Percentiles rank a stretch among this genome's conserved stretches.
Conservation (phyloP, 2,888 invertebrate species). For the Teinopalpus imperialis region DNA sequence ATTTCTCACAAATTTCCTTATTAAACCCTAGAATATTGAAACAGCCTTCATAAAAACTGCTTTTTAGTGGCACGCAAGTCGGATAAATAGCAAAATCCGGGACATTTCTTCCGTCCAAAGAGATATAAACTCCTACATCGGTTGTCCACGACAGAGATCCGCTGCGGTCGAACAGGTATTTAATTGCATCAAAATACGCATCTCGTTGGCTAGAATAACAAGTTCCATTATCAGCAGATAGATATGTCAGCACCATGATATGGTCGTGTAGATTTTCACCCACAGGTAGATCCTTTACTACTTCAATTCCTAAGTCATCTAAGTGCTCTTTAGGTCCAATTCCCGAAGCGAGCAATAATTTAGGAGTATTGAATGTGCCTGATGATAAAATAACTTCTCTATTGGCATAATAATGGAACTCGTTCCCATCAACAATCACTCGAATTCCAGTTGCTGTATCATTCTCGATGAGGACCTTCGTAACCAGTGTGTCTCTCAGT, state of each 20-base stretch:
- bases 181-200: slow-evolving; percentile 47
- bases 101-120: slow-evolving; percentile 39
- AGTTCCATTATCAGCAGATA: slow-evolving; percentile 54
- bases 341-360: slow-evolving; percentile 60
- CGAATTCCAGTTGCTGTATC: slow-evolving; percentile 48
- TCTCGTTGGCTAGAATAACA: slow-evolving; percentile 38
- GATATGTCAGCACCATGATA: slow-evolving; percentile 52
- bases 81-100: slow-evolving; percentile 67
- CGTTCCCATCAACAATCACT: slow-evolving; percentile 37
- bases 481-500: slow-evolving; percentile 48
- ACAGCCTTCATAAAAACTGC: slow-evolving; percentile 44
- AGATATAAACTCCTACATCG: slow-evolving; percentile 54
- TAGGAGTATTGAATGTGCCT: slow-evolving; percentile 63
- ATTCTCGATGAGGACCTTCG: slow-evolving; percentile 51
- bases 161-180: slow-evolving; percentile 53
- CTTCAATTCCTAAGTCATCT: slow-evolving; percentile 41
- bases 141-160: slow-evolving; percentile 48
- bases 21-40: slow-evolving; percentile 43
- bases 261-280: slow-evolving; percentile 67
- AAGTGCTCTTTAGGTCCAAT: slow-evolving; percentile 56
- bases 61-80: slow-evolving; percentile 43
- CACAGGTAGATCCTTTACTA: slow-evolving; percentile 54
- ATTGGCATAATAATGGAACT: slow-evolving; percentile 43
- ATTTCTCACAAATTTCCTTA: slow-evolving; percentile 43
- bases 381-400: slow-evolving; percentile 62